Percentiles rank a stretch among this genome's conserved stretches.
Conservation (phyloP, 2,888 invertebrate species). For the Tyria jacobaeae region DNA sequence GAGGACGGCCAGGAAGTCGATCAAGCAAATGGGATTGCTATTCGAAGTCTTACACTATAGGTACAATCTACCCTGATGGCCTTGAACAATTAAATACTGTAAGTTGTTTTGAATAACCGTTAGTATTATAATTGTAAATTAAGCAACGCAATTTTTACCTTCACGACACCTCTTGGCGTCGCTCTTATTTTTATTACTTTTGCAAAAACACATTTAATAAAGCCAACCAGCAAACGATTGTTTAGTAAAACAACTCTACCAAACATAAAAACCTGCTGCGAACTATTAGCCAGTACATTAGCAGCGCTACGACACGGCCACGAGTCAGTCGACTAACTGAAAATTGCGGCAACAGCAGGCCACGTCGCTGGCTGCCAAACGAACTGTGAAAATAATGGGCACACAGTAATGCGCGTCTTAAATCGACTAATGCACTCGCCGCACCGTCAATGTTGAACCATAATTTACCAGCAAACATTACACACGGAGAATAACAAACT, state of each 20-base stretch:
- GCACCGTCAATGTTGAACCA: conserved; percentile 38
- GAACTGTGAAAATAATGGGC: conserved; percentile 81
- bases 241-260: conserved; percentile 33
- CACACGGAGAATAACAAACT: conserved; percentile 26
- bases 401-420: conserved; percentile 66
- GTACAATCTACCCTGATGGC: conserved; percentile 11
- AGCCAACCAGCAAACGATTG: conserved; percentile 9
- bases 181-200: background rate
- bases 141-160: too few relatives aligned
- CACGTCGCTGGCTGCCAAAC: conserved; percentile 63
- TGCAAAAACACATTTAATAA: background rate
- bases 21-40: conserved; percentile 36
- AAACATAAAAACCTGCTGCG: conserved; percentile 49
- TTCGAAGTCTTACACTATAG: conserved; percentile 12
- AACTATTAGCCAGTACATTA: conserved; percentile 63
- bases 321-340: conserved; percentile 58
- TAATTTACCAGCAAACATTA: conserved; percentile 46
- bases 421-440: conserved; percentile 72
- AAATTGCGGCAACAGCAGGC: conserved; percentile 58
- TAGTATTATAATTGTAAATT: too few relatives aligned
- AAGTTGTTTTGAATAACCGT: background rate
- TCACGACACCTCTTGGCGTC: too few relatives aligned
- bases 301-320: conserved; percentile 49
- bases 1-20: conserved; percentile 21
- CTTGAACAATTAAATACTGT: conserved; percentile 18